phyloP scores from a whole-genome alignment of 1,140 invertebrate species.

The Magallana ariakensis region DNA sequence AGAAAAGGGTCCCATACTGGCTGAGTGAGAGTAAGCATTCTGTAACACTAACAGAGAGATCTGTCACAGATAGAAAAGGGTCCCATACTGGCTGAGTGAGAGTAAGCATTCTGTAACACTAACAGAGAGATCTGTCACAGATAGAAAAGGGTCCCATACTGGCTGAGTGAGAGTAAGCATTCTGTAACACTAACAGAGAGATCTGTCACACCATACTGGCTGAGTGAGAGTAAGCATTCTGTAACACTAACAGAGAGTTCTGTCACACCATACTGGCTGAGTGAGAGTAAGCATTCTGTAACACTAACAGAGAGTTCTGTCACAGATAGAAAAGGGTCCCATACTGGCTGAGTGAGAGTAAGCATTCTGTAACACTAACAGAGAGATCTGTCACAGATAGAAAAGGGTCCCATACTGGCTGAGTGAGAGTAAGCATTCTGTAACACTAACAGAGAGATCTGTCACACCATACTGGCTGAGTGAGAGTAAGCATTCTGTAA shows the following conservation, averaged over 20 bases:
- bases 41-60: background rate
- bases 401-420: background rate
- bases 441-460: background rate
- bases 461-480: background rate
- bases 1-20: background rate
- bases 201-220: background rate
- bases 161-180: conserved; percentile 1
- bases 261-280: background rate
- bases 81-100: background rate
- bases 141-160: background rate
- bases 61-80: background rate
- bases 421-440: background rate
- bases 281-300: background rate
- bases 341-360: background rate
- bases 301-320: background rate
- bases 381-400: background rate
- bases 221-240: conserved; percentile 3
- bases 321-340: background rate
- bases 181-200: background rate
- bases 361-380: background rate
- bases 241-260: background rate
- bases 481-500: background rate
- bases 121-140: background rate
- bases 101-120: background rate
- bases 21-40: background rate